A percentile compares a stretch with the other conserved stretches of the same genome.
phyloP scores from a whole-genome alignment of 2,888 invertebrate genomes.

The Apotomis capreana region DNA sequence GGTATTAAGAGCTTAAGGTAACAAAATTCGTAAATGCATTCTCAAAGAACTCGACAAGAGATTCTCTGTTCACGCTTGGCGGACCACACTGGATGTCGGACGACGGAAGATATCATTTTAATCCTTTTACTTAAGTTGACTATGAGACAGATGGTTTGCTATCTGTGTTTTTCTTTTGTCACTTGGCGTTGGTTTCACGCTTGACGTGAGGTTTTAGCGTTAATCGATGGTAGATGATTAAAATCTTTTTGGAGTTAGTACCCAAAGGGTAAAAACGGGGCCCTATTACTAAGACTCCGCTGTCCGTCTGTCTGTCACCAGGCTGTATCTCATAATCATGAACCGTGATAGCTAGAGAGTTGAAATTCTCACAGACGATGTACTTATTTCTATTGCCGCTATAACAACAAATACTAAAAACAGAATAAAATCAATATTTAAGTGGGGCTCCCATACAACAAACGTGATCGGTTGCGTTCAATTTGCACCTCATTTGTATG shows the following conservation, averaged over 20 bases:
- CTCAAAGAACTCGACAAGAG: slow-evolving; percentile 78
- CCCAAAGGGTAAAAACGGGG: no score
- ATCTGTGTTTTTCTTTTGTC: slow-evolving; percentile 76
- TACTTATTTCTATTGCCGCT: no score
- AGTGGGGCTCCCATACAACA: no score
- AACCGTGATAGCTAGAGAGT: no score
- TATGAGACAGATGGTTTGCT: slow-evolving; percentile 80
- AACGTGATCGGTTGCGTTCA: no score
- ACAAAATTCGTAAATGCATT: slow-evolving; percentile 68
- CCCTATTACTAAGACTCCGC: no score
- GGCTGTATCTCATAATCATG: no score
- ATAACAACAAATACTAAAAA: no score
- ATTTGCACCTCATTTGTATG: no score
- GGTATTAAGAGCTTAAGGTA: slow-evolving; percentile 82
- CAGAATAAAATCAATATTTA: no score
- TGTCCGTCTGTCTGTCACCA: no score
- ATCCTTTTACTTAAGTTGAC: slow-evolving; percentile 84
- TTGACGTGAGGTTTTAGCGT: slow-evolving; percentile 52
- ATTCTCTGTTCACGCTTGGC: slow-evolving; percentile 76
- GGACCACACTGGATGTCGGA: slow-evolving; percentile 81
- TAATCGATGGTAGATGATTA: slow-evolving; percentile 20
- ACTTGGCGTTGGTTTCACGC: slow-evolving; percentile 62
- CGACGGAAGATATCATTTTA: slow-evolving; percentile 83
- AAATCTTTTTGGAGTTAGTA: background rate
- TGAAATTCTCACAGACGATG: no score